These are phyloP conservation scores for Poicephalus meyeri DNA, from an alignment of 2,113 vertebrate species.

Conservation along the genomic window DNA sequence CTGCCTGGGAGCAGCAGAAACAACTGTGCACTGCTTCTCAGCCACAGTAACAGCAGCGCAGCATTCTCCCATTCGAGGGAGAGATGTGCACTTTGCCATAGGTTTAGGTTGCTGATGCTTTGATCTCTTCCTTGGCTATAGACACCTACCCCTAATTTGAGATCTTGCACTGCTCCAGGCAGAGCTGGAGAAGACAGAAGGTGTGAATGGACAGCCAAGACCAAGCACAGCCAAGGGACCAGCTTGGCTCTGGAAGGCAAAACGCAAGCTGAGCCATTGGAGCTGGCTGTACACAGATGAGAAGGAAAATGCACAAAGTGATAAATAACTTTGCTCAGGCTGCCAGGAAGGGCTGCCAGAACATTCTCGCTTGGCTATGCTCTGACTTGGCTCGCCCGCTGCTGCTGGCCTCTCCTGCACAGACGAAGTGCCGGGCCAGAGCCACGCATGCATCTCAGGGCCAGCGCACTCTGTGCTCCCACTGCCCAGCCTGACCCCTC, in stretches of 20 bases:
- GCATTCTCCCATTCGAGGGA: background rate
- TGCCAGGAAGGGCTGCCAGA: constrained; percentile 71
- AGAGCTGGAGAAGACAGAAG: constrained; percentile 74
- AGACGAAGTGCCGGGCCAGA: constrained; percentile 45
- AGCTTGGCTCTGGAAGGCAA: constrained; percentile 65
- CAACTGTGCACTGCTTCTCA: background rate
- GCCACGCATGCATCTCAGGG: constrained; percentile 21
- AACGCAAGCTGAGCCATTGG: constrained; percentile 75
- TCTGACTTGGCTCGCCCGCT: constrained; percentile 43
- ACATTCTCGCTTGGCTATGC: constrained; percentile 70
- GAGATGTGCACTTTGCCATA: background rate
- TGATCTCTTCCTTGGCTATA: background rate
- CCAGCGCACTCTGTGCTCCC: fast-evolving
- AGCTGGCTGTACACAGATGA: constrained; percentile 72
- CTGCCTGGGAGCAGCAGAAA: constrained; percentile 15
- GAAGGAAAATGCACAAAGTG: constrained; percentile 75
- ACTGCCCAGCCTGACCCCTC: background rate
- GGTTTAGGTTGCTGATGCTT: constrained; percentile 6
- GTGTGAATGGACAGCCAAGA: constrained; percentile 72
- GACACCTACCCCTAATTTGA: background rate
- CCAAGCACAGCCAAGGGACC: constrained; percentile 62
- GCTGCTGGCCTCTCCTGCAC: constrained; percentile 17
- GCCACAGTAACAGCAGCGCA: background rate
- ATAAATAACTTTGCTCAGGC: constrained; percentile 72
- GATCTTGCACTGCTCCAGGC: constrained; percentile 32